Evolutionary conservation across 1,140 invertebrate species (phyloP), one percentile per base, ranked within the genome.

Genomic region (Solenopsis invicta): DNA sequence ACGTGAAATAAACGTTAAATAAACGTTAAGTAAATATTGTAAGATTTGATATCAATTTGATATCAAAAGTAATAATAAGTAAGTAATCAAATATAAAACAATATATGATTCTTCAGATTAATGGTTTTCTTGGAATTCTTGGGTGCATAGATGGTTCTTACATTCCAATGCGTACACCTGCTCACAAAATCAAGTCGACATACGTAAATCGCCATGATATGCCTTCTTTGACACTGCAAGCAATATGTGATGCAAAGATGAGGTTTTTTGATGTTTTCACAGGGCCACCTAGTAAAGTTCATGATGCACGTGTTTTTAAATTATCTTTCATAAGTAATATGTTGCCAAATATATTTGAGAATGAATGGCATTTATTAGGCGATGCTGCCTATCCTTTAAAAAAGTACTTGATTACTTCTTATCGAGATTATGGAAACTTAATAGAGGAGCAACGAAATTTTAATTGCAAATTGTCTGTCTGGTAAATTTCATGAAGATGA

Each of bases 191-290:
- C 16, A 69, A 69, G 12, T 48, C 66, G 0, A 69, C 66, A 8
- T 69, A 69, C 1, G 66, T 69, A 4, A 69, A 69, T 69, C n/a
- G 66, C 13, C 66, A 69, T 24, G 66, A 69, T 48, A 69, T 69
- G 41, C 10, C 66, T 5, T 69, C 41, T 24, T 48, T 69, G 1
- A 69, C n/a, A 0, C 3, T 69, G 1, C 66, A 69, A 16, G 66
- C n/a, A 69, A 69, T 69, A 69, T 69, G 10, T 45, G 64, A 67
- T 69, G 66, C 66, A 21, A 69, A 69, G 0, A 24, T 8, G 9
- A 69, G 1, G 4, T 69, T 69, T 48, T n/a, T 69, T 2, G 66
- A 69, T 41, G 66, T 69, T 69, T 69, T 69, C 1, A 69, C 66
- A 48, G n/a, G 41, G 1, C 41, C 41, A 48, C 21, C 41, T 16